phyloP scores from a whole-genome alignment of 2,797 vertebrate species.

The Chaunax sp. region DNA sequence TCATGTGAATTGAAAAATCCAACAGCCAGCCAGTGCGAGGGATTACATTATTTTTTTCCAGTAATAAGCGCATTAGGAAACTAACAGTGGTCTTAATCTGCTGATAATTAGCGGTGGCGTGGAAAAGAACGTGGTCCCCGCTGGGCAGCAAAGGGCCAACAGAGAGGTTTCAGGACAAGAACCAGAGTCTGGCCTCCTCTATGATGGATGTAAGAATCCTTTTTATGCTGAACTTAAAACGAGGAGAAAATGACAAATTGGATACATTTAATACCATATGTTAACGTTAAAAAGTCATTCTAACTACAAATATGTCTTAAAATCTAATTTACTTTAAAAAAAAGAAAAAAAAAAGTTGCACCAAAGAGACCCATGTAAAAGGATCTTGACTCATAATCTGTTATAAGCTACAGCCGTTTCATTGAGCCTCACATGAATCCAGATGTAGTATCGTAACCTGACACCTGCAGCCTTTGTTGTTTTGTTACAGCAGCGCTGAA shows the following conservation, averaged over 20 bases:
- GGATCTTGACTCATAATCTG: no score
- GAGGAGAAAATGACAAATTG: not conserved
- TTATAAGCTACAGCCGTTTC: no score
- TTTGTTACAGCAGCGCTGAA: constrained; percentile 3
- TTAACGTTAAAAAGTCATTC: not conserved
- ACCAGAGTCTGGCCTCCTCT: constrained; percentile 37
- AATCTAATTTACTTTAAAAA: not conserved
- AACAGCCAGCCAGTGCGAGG: constrained; percentile 43
- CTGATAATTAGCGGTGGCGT: constrained; percentile 74
- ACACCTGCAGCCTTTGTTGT: not conserved
- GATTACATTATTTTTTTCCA: constrained; percentile 71
- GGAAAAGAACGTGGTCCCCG: constrained; percentile 73
- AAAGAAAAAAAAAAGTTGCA: no score
- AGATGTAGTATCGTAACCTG: not conserved
- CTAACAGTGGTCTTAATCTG: constrained; percentile 79
- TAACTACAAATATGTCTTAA: not conserved
- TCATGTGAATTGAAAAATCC: constrained; percentile 68
- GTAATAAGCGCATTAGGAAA: constrained; percentile 78
- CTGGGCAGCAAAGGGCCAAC: constrained; percentile 68
- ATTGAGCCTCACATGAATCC: not conserved
- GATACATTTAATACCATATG: not conserved
- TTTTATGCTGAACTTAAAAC: constrained; percentile 16
- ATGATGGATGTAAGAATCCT: constrained; percentile 20
- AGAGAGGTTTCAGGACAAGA: constrained; percentile 55
- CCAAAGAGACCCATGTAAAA: no score